Conservation (phyloP, 2,888 invertebrate species). For the Volucella inanis region DNA sequence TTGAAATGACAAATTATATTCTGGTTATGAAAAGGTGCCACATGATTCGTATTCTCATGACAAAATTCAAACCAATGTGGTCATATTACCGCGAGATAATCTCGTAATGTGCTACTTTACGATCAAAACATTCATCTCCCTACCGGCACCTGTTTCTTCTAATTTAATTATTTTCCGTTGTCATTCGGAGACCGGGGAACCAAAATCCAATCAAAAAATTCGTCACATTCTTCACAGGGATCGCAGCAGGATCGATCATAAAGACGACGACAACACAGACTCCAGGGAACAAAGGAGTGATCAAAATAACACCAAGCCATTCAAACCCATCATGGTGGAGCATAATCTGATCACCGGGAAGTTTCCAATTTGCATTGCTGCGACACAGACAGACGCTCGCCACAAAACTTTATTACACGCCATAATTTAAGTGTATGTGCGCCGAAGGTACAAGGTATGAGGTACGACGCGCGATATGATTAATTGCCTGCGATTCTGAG, state of each 20-base stretch:
- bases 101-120: constrained; percentile 36
- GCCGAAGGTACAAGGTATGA: constrained; percentile 69
- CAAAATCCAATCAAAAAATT: constrained; percentile 70
- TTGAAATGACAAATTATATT: too few species aligned
- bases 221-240: constrained; percentile 63
- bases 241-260: constrained; percentile 35
- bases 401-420: constrained; percentile 66
- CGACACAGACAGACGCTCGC: constrained; percentile 47
- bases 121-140: constrained; percentile 29
- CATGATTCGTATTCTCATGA: too few species aligned
- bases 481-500: constrained; percentile 73
- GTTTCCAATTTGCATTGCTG: constrained; percentile 63
- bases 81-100: not conserved
- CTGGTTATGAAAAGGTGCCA: too few species aligned
- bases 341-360: constrained; percentile 54
- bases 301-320: constrained; percentile 62
- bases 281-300: constrained; percentile 50
- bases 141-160: constrained; percentile 7
- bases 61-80: too few species aligned
- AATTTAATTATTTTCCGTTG: constrained; percentile 49
- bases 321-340: constrained; percentile 33
- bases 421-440: constrained; percentile 57
- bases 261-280: constrained; percentile 10
- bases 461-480: constrained; percentile 71
- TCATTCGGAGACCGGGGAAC: constrained; percentile 35